Percentiles rank a stretch among this genome's conserved stretches.
These are phyloP conservation scores for Drosophila burlai DNA, from an alignment of 1,140 invertebrate genomes.

Conservation along the genomic window DNA sequence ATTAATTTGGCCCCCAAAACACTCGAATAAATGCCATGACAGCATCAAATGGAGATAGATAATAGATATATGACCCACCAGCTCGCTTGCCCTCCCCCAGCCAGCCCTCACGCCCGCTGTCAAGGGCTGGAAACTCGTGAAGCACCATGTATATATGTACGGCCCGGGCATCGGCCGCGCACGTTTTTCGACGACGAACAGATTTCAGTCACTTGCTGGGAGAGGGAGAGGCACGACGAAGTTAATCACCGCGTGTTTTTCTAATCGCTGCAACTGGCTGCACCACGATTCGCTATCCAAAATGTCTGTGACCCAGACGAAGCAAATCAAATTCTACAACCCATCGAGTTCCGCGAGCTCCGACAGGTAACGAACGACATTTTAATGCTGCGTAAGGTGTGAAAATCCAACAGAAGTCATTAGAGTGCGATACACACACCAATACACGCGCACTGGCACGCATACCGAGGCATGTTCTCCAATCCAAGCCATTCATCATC, in stretches of 20 bases:
- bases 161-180: slow-evolving; percentile 21
- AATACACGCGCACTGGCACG: slow-evolving; percentile 21
- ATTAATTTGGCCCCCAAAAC: slow-evolving; percentile 32
- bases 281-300: slow-evolving; percentile 33
- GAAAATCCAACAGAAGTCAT: slow-evolving; percentile 57
- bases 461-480: slow-evolving; percentile 29
- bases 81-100: slow-evolving; percentile 2
- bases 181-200: slow-evolving; percentile 43
- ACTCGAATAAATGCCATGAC: slow-evolving; percentile 37
- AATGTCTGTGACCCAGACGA: slow-evolving; percentile 75
- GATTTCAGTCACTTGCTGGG: slow-evolving; percentile 48
- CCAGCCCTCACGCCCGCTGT: not conserved
- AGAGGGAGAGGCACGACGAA: slow-evolving; percentile 63
- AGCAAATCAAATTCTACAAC: slow-evolving; percentile 86
- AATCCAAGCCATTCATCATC: slow-evolving; percentile 50
- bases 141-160: slow-evolving; percentile 5
- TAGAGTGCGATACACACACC: slow-evolving; percentile 46
- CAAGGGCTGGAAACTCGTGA: not conserved
- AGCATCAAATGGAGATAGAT: slow-evolving; percentile 17
- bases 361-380: slow-evolving; percentile 88
- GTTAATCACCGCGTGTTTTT: slow-evolving; percentile 72
- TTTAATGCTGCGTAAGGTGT: slow-evolving; percentile 47
- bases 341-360: slow-evolving; percentile 93
- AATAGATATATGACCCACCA: slow-evolving; percentile 15
- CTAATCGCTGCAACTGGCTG: slow-evolving; percentile 61